Conservation (phyloP, 1,140 invertebrate species). For the Capitella teleta region DNA sequence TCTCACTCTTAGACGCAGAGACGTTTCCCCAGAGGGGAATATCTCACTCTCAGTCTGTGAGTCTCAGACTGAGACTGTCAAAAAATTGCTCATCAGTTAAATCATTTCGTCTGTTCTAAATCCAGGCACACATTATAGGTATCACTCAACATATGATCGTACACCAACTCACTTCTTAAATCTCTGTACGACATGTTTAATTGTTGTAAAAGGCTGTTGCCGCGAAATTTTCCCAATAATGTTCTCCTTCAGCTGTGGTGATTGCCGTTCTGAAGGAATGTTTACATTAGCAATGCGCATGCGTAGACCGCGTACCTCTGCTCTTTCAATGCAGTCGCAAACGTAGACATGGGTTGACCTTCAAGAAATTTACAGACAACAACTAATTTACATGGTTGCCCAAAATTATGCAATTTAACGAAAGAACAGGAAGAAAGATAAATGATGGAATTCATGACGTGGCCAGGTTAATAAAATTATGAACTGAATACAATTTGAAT, state of each 20-base stretch:
- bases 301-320: too few species aligned
- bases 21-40: background rate
- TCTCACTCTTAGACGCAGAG: background rate
- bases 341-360: too few species aligned
- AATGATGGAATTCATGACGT: too few species aligned
- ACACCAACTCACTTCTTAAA: constrained; percentile 29
- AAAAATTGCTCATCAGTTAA: background rate
- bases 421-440: too few species aligned
- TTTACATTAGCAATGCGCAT: constrained; percentile 1
- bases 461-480: too few species aligned
- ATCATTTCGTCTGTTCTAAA: background rate
- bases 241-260: background rate
- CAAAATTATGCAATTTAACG: too few species aligned
- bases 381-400: too few species aligned
- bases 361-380: too few species aligned
- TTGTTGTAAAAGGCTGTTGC: background rate
- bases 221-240: background rate
- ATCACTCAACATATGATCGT: background rate
- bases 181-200: constrained; percentile 35
- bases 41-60: background rate
- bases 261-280: background rate
- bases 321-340: too few species aligned
- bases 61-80: background rate
- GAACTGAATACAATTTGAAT: too few species aligned
- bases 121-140: background rate